Evolutionary conservation across 2,113 vertebrate species (phyloP).

Genomic region (Todiramphus saurophagus): DNA sequence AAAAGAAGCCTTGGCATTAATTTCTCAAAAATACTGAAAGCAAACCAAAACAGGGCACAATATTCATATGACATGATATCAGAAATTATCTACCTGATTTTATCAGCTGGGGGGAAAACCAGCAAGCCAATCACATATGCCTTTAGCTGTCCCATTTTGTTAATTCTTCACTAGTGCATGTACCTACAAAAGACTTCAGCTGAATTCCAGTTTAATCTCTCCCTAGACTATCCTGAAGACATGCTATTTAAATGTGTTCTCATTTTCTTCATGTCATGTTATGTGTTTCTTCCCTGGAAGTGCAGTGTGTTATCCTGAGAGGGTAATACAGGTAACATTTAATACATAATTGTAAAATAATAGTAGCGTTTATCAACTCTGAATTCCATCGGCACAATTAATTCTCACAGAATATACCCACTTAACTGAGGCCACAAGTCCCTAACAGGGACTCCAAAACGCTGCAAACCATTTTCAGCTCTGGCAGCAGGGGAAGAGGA

Average conservation of each 20-base stretch:
- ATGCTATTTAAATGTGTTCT: slow-evolving; percentile 34
- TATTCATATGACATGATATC: background rate
- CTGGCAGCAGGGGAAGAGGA: background rate
- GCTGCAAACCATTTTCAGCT: background rate
- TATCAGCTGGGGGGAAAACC: background rate
- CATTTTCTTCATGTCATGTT: background rate
- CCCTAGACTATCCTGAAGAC: background rate
- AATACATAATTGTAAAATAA: slow-evolving; percentile 18
- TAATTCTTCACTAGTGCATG: background rate
- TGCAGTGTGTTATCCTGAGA: background rate
- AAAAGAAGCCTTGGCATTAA: background rate
- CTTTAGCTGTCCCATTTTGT: background rate
- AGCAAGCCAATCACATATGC: background rate
- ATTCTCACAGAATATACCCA: background rate
- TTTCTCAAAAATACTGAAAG: background rate
- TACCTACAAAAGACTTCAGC: background rate
- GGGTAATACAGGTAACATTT: slow-evolving; percentile 13
- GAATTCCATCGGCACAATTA: background rate
- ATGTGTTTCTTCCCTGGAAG: background rate
- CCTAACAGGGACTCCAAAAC: background rate
- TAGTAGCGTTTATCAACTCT: background rate
- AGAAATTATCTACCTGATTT: background rate
- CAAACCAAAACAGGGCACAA: background rate
- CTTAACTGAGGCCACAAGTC: background rate
- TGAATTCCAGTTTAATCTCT: slow-evolving; percentile 38